Evolutionary conservation across 2,113 vertebrate species (phyloP).

Genomic region (Thunnus maccoyii): DNA sequence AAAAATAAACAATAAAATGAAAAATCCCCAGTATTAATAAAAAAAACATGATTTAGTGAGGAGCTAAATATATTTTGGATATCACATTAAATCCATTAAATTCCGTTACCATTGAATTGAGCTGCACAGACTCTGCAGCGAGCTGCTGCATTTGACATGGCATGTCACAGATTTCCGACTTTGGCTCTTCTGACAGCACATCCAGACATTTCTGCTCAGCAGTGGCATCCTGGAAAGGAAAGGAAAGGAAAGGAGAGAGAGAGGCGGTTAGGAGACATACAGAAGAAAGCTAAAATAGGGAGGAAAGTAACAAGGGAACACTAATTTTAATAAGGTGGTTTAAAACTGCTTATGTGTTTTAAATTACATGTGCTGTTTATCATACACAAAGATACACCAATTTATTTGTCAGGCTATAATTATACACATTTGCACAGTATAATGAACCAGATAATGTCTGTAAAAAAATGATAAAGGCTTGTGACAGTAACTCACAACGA

Average conservation of each 20-base stretch:
- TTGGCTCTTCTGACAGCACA: slow-evolving; percentile 30
- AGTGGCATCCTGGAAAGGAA: slow-evolving; percentile 27
- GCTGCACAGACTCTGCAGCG: slow-evolving; percentile 53
- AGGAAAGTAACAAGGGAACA: background rate
- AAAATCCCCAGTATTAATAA: background rate
- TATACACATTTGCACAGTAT: no score
- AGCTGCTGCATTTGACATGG: slow-evolving; percentile 67
- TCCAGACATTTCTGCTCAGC: slow-evolving; percentile 37
- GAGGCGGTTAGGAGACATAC: background rate
- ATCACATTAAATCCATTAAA: background rate
- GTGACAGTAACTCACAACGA: slow-evolving; percentile 33
- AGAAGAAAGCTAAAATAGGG: background rate
- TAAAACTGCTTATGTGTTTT: background rate
- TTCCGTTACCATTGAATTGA: slow-evolving; percentile 52
- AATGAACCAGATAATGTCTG: no score
- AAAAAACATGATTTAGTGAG: background rate
- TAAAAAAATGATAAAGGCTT: no score
- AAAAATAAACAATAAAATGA: background rate
- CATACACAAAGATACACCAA: no score
- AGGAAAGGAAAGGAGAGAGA: background rate
- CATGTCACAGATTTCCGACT: slow-evolving; percentile 51
- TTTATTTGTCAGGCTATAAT: no score
- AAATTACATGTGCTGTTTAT: background rate
- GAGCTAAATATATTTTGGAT: background rate
- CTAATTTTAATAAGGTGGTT: no score